Evolutionary conservation across 1,140 invertebrate genomes (phyloP), one percentile per base, ranked within the genome.

Genomic region (Antheraea pernyi): DNA sequence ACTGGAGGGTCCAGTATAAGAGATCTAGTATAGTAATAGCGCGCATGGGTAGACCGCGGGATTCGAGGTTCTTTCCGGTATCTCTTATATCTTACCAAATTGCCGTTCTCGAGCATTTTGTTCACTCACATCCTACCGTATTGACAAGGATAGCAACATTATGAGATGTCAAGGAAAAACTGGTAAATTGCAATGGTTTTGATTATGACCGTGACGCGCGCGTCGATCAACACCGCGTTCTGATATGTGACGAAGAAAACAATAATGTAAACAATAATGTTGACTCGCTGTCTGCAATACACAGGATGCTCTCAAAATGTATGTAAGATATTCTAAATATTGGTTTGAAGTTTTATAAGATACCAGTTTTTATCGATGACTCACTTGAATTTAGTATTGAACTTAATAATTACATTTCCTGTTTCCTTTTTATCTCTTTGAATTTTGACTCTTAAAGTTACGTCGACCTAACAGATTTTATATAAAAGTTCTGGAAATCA

Each of bases 201-300:
- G 60, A 48, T 60, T 30, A 59, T 22, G 53, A 58, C n/a, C 79
- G 73, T 80, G 78, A 83, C 82, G 84, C 77, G 67, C 79, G 72
- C 67, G 68, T 75, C 67, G 70, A 67, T 67, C 69, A 70, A 67
- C 76, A 70, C 65, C 69, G 68, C 70, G 70, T 66, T 65, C 71
- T 77, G 77, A 84, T 81, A 76, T 72, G 76, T 86, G 82, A 85
- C 84, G 76, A 88, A 88, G 79, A 85, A 79, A 84, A 82, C 77
- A 88, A 80, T 78, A 74, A 74, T 79, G 82, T 88, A 88, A 91
- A 91, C 87, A 89, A 86, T 84, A 81, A 81, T 84, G 78, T 88
- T 85, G 71, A 77, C 67, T 68, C 60, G 65, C 58, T 19, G 19
- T 42, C 1, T 42, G 39, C 7, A 66, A 63, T 39, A 19, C 66